Evolutionary conservation across 1,140 invertebrate species (phyloP).

Genomic region (Druon quercuslanigerum): DNA sequence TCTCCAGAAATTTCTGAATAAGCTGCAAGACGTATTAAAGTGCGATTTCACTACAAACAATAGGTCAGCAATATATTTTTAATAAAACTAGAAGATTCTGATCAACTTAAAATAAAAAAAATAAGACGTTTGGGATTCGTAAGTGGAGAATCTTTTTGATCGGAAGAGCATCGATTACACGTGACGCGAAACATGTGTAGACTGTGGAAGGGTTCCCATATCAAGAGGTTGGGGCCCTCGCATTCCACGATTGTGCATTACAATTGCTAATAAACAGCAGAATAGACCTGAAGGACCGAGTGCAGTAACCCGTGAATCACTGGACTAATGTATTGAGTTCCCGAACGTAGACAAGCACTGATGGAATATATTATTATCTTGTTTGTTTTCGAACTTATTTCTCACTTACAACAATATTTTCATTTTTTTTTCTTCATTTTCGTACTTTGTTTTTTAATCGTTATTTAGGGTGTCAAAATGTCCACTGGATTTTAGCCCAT

Average conservation of each 20-base stretch:
- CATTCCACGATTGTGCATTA: constrained; percentile 67
- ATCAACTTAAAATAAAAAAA: too few relatives aligned
- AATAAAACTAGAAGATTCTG: too few relatives aligned
- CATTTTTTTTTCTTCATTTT: constrained; percentile 32
- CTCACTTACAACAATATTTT: constrained; percentile 34
- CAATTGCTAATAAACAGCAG: constrained; percentile 66
- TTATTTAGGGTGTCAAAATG: too few relatives aligned
- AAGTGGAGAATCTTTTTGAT: constrained; percentile 30
- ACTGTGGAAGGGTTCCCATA: constrained; percentile 62
- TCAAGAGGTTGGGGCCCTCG: constrained; percentile 57
- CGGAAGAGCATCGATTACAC: constrained; percentile 43
- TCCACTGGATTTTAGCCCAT: too few relatives aligned
- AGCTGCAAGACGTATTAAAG: too few relatives aligned
- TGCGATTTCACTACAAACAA: too few relatives aligned
- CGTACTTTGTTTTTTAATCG: too few relatives aligned
- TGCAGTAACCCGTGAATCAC: neutral
- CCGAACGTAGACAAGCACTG: constrained; percentile 30
- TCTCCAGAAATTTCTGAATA: too few relatives aligned
- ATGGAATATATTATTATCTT: neutral
- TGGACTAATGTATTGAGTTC: constrained; percentile 34
- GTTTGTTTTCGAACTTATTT: neutral
- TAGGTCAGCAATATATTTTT: too few relatives aligned
- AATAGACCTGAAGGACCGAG: constrained; percentile 1
- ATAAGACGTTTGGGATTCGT: too few relatives aligned
- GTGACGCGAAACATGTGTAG: constrained; percentile 50